These are phyloP conservation scores for Lapara coniferarum DNA, from an alignment of 2,888 invertebrate species.

Conservation along the genomic window DNA sequence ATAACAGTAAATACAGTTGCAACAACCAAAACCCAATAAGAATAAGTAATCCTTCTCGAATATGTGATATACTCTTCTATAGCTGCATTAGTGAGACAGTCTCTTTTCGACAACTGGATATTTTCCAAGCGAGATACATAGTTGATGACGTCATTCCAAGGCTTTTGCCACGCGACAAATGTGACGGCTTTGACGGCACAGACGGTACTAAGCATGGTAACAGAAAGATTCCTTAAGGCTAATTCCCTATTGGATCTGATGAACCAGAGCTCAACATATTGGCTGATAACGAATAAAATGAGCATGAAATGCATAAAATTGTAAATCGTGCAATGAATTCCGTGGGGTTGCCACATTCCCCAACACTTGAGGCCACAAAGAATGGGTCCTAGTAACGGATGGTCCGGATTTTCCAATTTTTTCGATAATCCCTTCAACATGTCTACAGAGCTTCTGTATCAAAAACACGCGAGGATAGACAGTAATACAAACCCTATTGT, in stretches of 20 bases:
- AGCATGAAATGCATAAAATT: constrained; percentile 54
- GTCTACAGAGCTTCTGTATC: background rate
- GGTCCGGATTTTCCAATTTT: constrained; percentile 45
- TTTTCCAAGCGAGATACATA: constrained; percentile 60
- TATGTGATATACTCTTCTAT: constrained; percentile 62
- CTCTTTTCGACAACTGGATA: constrained; percentile 49
- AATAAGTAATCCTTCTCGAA: constrained; percentile 61
- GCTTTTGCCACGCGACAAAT: constrained; percentile 60
- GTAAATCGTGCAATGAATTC: constrained; percentile 42
- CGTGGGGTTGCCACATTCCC: constrained; percentile 59
- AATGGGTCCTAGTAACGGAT: constrained; percentile 61
- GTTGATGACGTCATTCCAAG: constrained; percentile 59
- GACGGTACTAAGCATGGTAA: constrained; percentile 66
- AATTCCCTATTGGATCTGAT: constrained; percentile 56
- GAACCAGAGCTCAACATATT: constrained; percentile 67
- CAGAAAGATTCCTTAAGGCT: constrained; percentile 65
- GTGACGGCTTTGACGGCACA: constrained; percentile 65
- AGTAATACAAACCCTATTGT: background rate
- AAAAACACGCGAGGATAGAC: background rate
- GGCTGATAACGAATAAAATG: constrained; percentile 59
- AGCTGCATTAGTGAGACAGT: constrained; percentile 42
- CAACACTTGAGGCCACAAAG: constrained; percentile 55
- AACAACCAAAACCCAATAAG: constrained; percentile 63
- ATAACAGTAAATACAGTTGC: constrained; percentile 63
- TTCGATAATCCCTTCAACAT: constrained; percentile 29